phyloP scores from a whole-genome alignment of 2,113 vertebrate species.

The Pseudopodoces humilis region DNA sequence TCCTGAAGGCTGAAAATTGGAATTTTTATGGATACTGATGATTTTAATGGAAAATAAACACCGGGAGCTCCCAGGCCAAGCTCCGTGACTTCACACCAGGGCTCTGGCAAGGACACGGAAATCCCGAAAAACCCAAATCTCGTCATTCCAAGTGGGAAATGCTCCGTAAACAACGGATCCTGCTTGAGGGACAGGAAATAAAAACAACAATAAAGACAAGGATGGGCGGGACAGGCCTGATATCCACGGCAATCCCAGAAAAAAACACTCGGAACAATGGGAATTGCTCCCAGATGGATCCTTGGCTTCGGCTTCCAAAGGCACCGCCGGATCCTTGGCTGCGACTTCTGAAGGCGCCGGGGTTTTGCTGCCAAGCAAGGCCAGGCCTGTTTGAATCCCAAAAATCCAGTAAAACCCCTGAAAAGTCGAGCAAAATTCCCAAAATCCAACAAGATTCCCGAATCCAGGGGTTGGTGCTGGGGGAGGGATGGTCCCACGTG shows the following conservation, averaged over 20 bases:
- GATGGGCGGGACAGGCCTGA: background rate
- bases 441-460: background rate
- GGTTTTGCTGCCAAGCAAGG: background rate
- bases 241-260: background rate
- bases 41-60: background rate
- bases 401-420: background rate
- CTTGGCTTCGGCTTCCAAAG: background rate
- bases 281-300: background rate
- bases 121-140: background rate
- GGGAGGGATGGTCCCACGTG: fast-evolving
- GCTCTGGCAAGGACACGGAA: background rate
- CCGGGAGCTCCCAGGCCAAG: fast-evolving
- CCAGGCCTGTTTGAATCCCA: background rate
- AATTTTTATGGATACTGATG: fast-evolving
- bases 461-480: background rate
- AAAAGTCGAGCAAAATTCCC: background rate
- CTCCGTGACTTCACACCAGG: background rate
- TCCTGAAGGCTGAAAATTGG: background rate
- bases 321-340: background rate
- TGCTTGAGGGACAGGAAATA: background rate
- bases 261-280: background rate
- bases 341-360: background rate
- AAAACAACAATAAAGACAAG: background rate
- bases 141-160: fast-evolving
- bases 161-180: background rate